Percentiles rank a stretch among this genome's conserved stretches.
phyloP scores from a whole-genome alignment of 2,888 invertebrate species.

The Pycnomerus fuliginosus region DNA sequence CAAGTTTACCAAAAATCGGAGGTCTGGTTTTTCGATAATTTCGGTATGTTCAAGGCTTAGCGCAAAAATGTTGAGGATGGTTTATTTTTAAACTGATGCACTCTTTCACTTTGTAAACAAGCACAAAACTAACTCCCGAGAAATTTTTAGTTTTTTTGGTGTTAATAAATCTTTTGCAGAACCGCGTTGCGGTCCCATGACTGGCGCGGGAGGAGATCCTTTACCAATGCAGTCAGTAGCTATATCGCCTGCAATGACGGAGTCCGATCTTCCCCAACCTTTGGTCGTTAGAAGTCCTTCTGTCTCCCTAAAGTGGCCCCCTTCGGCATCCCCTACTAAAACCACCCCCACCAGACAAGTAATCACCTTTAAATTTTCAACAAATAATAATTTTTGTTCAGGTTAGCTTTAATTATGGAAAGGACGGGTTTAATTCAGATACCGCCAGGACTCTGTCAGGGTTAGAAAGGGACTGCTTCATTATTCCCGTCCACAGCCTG shows the following conservation, averaged over 20 bases:
- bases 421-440: constrained; percentile 35
- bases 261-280: constrained; percentile 70
- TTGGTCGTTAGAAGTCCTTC: constrained; percentile 68
- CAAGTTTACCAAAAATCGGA: neutral
- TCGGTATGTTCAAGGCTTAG: no score
- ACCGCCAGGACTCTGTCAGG: constrained; percentile 71
- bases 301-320: constrained; percentile 62
- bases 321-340: constrained; percentile 50
- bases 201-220: constrained; percentile 54
- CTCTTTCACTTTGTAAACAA: no score
- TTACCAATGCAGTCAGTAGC: constrained; percentile 55
- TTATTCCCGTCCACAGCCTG: constrained; percentile 86
- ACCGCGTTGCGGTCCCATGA: constrained; percentile 70
- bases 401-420: constrained; percentile 47
- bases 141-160: no score
- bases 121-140: no score
- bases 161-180: constrained; percentile 60
- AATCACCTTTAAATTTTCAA: neutral
- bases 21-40: no score
- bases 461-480: constrained; percentile 87
- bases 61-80: no score
- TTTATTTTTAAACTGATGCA: no score
- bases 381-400: constrained; percentile 23
- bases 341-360: constrained; percentile 54
- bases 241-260: constrained; percentile 58